These are phyloP conservation scores for Latrodectus elegans DNA, from an alignment of 2,888 invertebrate genomes.

Conservation along the genomic window DNA sequence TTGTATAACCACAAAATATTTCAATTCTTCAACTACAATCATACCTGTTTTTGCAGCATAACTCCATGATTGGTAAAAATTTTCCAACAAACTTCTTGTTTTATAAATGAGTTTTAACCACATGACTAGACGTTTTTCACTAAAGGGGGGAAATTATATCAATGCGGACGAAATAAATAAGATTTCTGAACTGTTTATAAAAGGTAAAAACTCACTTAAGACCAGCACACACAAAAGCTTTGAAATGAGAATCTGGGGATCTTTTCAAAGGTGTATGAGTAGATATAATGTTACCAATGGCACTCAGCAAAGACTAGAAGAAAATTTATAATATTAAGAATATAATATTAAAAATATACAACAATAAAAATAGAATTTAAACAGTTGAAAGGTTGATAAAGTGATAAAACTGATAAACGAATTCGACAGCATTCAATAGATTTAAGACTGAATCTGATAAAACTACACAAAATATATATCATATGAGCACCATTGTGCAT, in stretches of 20 bases:
- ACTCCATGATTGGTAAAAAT: conserved; percentile 83
- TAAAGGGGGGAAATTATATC: conserved; percentile 75
- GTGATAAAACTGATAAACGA: too few relatives aligned
- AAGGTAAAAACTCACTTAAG: conserved; percentile 84
- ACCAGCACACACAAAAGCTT: conserved; percentile 97
- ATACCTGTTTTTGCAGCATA: conserved; percentile 94
- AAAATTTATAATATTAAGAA: conserved; percentile 4
- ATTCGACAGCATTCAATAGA: too few relatives aligned
- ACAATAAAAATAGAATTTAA: too few relatives aligned
- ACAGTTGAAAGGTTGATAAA: too few relatives aligned
- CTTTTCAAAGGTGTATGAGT: conserved; percentile 94
- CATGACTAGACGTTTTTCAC: conserved; percentile 90
- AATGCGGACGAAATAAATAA: not conserved
- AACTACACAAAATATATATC: too few relatives aligned
- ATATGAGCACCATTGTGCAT: too few relatives aligned
- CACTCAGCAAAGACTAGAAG: conserved; percentile 86
- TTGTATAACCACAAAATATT: too few relatives aligned
- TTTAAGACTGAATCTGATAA: too few relatives aligned
- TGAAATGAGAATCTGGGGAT: conserved; percentile 97
- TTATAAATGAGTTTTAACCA: conserved; percentile 96
- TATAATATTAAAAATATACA: not conserved
- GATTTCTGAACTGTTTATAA: not conserved
- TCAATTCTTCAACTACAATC: too few relatives aligned
- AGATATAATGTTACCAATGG: conserved; percentile 92
- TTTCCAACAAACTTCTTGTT: conserved; percentile 79